These are phyloP conservation scores for Clusia tigrina DNA, from an alignment of 2,888 invertebrate genomes.

Conservation along the genomic window DNA sequence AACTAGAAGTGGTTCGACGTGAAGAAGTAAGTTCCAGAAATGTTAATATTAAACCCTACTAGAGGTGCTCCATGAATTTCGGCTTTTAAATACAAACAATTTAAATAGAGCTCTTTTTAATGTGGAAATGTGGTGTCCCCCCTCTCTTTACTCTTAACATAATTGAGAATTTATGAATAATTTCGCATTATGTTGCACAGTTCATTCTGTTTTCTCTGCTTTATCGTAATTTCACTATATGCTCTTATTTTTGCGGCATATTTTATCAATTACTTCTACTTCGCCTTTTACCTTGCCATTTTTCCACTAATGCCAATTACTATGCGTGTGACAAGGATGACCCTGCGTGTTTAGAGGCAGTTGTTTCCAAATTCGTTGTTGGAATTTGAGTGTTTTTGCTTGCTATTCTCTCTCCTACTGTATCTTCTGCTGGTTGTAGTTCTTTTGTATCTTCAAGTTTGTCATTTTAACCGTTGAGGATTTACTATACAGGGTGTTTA, in stretches of 20 bases:
- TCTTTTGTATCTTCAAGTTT: constrained; percentile 7
- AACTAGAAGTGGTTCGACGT: constrained; percentile 93
- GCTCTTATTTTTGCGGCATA: not conserved
- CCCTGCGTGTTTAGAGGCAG: not conserved
- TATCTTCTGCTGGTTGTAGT: constrained; percentile 1
- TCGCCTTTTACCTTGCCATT: not conserved
- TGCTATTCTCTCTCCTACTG: too few relatives aligned
- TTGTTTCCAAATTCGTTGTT: not conserved
- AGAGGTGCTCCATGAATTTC: constrained; percentile 3
- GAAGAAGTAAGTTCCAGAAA: constrained; percentile 87
- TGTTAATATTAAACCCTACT: not conserved
- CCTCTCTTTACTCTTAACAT: too few relatives aligned
- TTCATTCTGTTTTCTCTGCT: not conserved
- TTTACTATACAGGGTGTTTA: constrained; percentile 2
- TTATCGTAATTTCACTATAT: not conserved
- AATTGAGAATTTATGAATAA: too few relatives aligned
- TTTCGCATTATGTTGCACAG: not conserved
- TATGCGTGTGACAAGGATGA: constrained; percentile 17
- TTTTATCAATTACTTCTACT: constrained; percentile 3
- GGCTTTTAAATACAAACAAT: not conserved
- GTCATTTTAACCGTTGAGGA: too few relatives aligned
- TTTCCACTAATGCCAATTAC: not conserved
- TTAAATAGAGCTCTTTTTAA: not conserved
- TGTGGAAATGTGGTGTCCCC: not conserved
- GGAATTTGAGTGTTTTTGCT: not conserved